Base-by-base conservation (phyloP, 2,113 vertebrate species). In the Odontophorus gujanensis region DNA sequence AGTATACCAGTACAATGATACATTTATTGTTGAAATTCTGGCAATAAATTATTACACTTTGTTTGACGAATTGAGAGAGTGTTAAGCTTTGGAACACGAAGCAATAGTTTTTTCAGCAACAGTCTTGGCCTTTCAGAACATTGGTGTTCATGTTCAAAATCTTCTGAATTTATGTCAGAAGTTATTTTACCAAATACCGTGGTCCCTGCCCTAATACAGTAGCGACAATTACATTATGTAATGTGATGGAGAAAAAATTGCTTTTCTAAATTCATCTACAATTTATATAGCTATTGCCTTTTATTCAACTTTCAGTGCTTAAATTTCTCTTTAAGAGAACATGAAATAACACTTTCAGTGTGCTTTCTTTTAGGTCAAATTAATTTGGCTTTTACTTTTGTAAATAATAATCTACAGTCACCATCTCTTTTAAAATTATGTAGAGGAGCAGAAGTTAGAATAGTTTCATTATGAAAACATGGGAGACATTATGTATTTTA, bases 161-260 rank as follows among this genome's bases (percentile, higher is more conserved):
- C 42, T 51, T 61, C 17, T 48, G 24, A 19, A 34, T 53, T 81
- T 26, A 25, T 38, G 47, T 47, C 86, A 62, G 20, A 76, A 57
- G 14, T 47, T 58, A 4, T 11, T 69, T 61, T 22, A 13, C n/a
- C 75, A 22, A 50, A 1, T 48, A 16, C 53, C 13, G 9, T 15
- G 6, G 30, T 68, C 81, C 32, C n/a, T 88, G 16, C n/a, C 9
- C 7, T 18, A 40, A 30, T 32, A 68, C 21, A 11, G 18, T 40
- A 0, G 43, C 40, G 40, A 21, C 63, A 42, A 50, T 10, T 6
- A 26, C 28, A 10, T 24, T 32, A 17, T 4, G 4, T n/a, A 18
- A 26, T 28, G 21, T 71, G 14, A 30, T 82, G 43, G 36, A 89
- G 74, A 85, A 45, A 18, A 67, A 24, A 5, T 81, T 53, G 13